Evolutionary conservation across 2,888 invertebrate genomes (phyloP).

Genomic region (Hyposoter dolosus): DNA sequence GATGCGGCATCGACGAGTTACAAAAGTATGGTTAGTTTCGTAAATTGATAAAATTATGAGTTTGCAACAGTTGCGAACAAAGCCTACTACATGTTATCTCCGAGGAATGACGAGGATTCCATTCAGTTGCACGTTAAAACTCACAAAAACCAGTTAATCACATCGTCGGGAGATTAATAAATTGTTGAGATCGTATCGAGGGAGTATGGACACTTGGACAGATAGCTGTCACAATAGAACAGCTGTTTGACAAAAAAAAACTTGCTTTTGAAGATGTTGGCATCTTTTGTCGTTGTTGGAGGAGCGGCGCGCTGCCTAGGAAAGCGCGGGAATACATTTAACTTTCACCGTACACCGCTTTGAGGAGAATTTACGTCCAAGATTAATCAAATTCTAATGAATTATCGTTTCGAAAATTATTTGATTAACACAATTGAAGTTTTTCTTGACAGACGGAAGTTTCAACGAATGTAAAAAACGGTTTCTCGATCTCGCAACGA

Average conservation of each 20-base stretch:
- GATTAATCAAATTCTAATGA: neutral
- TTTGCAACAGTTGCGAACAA: slow-evolving; percentile 7
- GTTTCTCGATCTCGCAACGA: no score
- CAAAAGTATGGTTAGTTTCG: slow-evolving; percentile 33
- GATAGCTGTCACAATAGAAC: slow-evolving; percentile 62
- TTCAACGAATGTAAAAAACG: neutral
- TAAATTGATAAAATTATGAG: neutral
- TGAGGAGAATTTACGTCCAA: neutral
- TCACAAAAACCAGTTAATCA: slow-evolving; percentile 27
- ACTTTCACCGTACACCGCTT: slow-evolving; percentile 25
- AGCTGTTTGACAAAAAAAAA: slow-evolving; percentile 47
- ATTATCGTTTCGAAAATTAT: neutral
- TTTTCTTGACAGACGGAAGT: neutral
- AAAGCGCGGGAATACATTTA: slow-evolving; percentile 23
- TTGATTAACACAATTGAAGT: neutral
- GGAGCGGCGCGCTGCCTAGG: slow-evolving; percentile 7
- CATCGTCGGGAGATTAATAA: slow-evolving; percentile 46
- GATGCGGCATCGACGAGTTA: neutral
- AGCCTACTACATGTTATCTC: slow-evolving; percentile 53
- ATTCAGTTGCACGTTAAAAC: slow-evolving; percentile 21
- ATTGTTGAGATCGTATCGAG: neutral
- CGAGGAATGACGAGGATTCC: slow-evolving; percentile 12
- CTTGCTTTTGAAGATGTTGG: slow-evolving; percentile 20
- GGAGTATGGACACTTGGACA: slow-evolving; percentile 31
- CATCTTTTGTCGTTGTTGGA: neutral